phyloP scores from a whole-genome alignment of 2,113 vertebrate species.

The Emberiza fucata region DNA sequence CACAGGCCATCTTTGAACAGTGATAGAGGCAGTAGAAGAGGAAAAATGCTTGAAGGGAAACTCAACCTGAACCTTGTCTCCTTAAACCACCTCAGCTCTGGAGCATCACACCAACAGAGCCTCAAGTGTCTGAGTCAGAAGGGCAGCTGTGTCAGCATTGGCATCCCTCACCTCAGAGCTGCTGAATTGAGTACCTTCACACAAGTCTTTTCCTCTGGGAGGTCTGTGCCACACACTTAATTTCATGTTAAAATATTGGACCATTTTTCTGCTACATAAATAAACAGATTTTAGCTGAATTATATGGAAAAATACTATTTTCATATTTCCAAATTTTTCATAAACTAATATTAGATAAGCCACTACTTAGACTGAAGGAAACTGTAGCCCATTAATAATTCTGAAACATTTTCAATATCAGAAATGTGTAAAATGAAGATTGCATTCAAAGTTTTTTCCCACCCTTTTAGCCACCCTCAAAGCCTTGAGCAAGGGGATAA shows the following conservation, averaged over 20 bases:
- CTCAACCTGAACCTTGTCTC: background rate
- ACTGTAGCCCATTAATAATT: background rate
- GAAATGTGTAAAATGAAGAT: slow-evolving; percentile 14
- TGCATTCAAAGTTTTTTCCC: background rate
- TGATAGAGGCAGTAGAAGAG: background rate
- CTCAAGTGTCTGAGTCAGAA: background rate
- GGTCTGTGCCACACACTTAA: background rate
- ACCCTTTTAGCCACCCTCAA: background rate
- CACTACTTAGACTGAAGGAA: background rate
- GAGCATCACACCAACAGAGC: background rate
- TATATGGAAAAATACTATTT: background rate
- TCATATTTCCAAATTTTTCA: background rate
- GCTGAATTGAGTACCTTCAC: background rate
- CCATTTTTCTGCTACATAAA: background rate
- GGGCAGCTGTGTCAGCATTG: background rate
- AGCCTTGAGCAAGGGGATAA: background rate
- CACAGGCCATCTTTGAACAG: background rate
- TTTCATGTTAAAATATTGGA: background rate
- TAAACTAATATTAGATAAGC: background rate
- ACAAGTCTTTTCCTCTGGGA: background rate
- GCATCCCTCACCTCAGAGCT: background rate
- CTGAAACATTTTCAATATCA: background rate
- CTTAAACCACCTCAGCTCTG: background rate
- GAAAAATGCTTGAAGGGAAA: background rate
- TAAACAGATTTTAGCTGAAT: background rate